Percentiles rank a stretch among this genome's conserved stretches.
Evolutionary conservation across 2,888 invertebrate species (phyloP).

Genomic region (Cheilosia variabilis): DNA sequence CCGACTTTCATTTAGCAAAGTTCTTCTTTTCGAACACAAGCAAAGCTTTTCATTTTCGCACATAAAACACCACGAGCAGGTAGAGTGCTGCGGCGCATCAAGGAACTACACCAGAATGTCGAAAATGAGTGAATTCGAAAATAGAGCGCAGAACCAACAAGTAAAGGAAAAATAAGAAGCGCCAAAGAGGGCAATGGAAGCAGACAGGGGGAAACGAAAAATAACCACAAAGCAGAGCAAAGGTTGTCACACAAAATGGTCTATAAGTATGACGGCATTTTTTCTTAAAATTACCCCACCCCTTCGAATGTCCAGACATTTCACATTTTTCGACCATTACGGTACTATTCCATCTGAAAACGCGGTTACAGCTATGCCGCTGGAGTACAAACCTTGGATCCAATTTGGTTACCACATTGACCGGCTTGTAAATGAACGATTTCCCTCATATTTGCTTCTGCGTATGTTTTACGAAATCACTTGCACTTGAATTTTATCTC

Average conservation of each 20-base stretch:
- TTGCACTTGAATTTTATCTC: slow-evolving; percentile 14
- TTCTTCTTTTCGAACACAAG: slow-evolving; percentile 17
- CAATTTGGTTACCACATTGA: slow-evolving; percentile 96
- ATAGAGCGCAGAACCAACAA: slow-evolving; percentile 28
- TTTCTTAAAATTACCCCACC: slow-evolving; percentile 33
- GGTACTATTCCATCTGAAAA: neutral
- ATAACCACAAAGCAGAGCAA: slow-evolving; percentile 44
- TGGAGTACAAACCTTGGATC: slow-evolving; percentile 89
- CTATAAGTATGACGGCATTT: slow-evolving; percentile 53
- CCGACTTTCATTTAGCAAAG: slow-evolving; percentile 10
- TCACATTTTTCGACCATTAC: neutral
- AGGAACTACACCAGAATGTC: slow-evolving; percentile 54
- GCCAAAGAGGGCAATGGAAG: slow-evolving; percentile 2
- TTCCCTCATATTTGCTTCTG: slow-evolving; percentile 90
- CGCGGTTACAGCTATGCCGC: neutral
- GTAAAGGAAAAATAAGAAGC: slow-evolving; percentile 5
- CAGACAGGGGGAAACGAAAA: slow-evolving; percentile 28
- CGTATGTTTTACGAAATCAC: slow-evolving; percentile 78
- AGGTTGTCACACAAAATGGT: slow-evolving; percentile 67
- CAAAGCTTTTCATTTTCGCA: slow-evolving; percentile 53
- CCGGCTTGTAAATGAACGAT: slow-evolving; percentile 96
- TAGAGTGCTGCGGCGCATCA: slow-evolving; percentile 54
- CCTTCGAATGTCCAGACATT: neutral
- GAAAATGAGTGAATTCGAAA: slow-evolving; percentile 60
- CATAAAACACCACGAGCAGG: slow-evolving; percentile 55